phyloP scores from a whole-genome alignment of 1,140 invertebrate species.

The Andrena cerasifolii region DNA sequence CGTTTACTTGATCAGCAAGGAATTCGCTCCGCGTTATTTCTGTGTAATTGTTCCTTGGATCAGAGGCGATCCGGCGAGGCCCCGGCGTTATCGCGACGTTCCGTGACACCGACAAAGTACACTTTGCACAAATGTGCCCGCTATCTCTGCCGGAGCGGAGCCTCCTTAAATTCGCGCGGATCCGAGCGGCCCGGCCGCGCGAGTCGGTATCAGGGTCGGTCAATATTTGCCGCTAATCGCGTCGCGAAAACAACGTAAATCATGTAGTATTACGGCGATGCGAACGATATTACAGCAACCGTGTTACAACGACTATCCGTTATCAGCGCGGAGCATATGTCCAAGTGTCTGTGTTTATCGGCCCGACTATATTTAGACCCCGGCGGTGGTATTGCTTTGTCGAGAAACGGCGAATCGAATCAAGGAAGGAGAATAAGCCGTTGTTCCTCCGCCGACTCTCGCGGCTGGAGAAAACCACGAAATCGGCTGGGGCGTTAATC shows the following conservation, averaged over 20 bases:
- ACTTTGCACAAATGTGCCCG: neutral
- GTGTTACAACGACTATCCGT: constrained; percentile 50
- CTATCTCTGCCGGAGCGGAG: neutral
- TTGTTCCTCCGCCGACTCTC: neutral
- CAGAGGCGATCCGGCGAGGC: constrained; percentile 1
- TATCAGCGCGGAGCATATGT: constrained; percentile 55
- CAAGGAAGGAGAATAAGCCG: constrained; percentile 25
- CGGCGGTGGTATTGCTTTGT: constrained; percentile 34
- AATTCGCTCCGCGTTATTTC: constrained; percentile 16
- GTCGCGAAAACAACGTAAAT: constrained; percentile 44
- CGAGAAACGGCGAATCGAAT: constrained; percentile 46
- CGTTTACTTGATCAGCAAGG: constrained; percentile 32
- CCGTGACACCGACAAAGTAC: neutral
- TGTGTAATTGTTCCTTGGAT: constrained; percentile 27
- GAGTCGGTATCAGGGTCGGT: constrained; percentile 21
- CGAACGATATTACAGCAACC: constrained; percentile 56
- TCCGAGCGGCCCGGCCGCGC: neutral
- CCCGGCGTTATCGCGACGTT: neutral
- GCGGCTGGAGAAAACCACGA: neutral
- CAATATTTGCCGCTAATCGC: constrained; percentile 47
- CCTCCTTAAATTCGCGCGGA: constrained; percentile 8
- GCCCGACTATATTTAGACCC: constrained; percentile 50
- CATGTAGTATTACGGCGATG: constrained; percentile 51
- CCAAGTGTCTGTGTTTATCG: constrained; percentile 58
- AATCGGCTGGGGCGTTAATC: neutral